These are phyloP conservation scores for Pegea sp. DNA, from an alignment of 23 tunicate genomes.

Conservation along the genomic window DNA sequence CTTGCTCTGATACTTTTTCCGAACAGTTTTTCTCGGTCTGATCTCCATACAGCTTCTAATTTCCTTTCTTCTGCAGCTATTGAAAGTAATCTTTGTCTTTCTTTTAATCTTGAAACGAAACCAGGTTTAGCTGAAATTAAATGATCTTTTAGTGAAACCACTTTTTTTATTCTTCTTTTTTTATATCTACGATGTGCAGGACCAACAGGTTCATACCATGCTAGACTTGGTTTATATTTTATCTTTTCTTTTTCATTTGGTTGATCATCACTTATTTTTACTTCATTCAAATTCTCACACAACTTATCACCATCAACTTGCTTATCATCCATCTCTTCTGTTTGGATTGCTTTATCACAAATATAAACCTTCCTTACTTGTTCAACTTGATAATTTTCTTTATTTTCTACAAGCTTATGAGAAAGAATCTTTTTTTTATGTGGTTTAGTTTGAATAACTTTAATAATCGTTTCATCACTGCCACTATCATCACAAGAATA, in stretches of 20 bases:
- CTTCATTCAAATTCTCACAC: too few relatives aligned
- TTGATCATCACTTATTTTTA: not conserved
- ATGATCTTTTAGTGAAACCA: not conserved
- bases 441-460: not conserved
- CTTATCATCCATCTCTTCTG: not conserved
- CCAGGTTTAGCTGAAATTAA: not conserved
- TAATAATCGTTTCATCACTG: not conserved
- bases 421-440: not conserved
- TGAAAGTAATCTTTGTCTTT: not conserved
- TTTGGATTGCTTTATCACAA: not conserved
- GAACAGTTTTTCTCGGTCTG: not conserved
- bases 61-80: not conserved
- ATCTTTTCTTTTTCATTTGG: not conserved
- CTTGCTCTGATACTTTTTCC: not conserved
- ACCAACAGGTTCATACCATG: not conserved
- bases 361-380: not conserved
- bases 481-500: not conserved
- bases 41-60: not conserved
- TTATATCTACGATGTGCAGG: too few relatives aligned
- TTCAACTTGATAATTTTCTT: not conserved
- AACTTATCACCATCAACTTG: not conserved
- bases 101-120: not conserved
- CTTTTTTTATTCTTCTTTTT: not conserved
- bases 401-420: not conserved
- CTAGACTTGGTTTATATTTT: not conserved